phyloP scores from a whole-genome alignment of 2,797 vertebrate species.

The Notoglanidium macrostoma region DNA sequence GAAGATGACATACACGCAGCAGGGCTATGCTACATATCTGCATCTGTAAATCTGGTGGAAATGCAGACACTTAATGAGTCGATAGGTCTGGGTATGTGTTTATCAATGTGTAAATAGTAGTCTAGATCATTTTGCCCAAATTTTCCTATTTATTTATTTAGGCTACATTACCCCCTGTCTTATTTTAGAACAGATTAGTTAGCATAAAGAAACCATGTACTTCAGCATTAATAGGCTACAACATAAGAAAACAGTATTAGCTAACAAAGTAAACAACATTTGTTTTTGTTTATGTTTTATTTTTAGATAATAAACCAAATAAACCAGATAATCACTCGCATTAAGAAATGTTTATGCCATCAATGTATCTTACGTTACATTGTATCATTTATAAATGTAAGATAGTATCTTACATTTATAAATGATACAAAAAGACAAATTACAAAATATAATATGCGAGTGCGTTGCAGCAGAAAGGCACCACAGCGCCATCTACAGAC shows the following conservation, averaged over 20 bases:
- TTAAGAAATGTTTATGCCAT: background rate
- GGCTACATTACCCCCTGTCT: background rate
- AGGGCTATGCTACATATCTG: background rate
- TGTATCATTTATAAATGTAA: background rate
- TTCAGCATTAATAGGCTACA: background rate
- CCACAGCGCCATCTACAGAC: conserved; percentile 20
- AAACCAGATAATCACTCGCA: background rate
- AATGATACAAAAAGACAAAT: background rate
- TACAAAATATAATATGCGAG: no score
- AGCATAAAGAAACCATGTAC: background rate
- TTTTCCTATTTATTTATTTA: background rate
- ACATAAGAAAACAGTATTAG: background rate
- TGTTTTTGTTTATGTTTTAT: background rate
- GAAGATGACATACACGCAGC: background rate
- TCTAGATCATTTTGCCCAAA: background rate
- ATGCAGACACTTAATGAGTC: background rate
- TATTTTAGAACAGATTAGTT: background rate
- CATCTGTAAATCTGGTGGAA: background rate
- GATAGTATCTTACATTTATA: no score
- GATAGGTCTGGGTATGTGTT: background rate
- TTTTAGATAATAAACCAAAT: background rate
- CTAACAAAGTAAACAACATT: background rate
- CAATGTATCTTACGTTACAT: no score
- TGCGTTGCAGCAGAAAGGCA: background rate
- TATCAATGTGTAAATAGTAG: background rate